Evolutionary conservation across 2,797 vertebrate species (phyloP), one percentile per base, ranked within the genome.

Genomic region (Rhadinocentrus ornatus): DNA sequence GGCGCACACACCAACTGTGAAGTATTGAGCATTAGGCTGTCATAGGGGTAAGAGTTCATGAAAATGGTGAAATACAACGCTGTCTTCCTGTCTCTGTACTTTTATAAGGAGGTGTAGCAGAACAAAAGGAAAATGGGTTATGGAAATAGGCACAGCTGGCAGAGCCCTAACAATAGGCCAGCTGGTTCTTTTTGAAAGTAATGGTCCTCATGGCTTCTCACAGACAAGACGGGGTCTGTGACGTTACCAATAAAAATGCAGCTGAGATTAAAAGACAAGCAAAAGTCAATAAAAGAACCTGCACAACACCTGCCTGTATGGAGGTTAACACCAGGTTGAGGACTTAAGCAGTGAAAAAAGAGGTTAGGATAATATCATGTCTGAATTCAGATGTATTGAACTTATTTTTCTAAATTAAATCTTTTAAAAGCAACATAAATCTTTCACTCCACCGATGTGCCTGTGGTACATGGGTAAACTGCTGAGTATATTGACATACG

Each of bases 71-170:
- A 91, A 88, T 87, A 91, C 82, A 92, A 84, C 85, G 85, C 80
- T 62, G 75, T 77, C 90, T 93, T 92, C 85, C 88, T 89, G 86
- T 78, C 83, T 87, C 84, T 71, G 73, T 77, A 79, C 87, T 90
- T 91, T 92, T 88, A 89, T 82, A 86, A 85, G 81, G 87, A 89
- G 83, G 83, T 90, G 85, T 84, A 85, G 78, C 63, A 74, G 87
- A 91, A 93, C 92, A 94, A 93, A 94, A 88, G 88, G 82, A 91
- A 90, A 94, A 91, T 62, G 85, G 91, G 86, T 92, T 91, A 92
- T 92, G 92, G 91, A 92, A 93, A 95, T 89, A 93, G 91, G 93
- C 89, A 89, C 93, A 94, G 92, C 92, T 93, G 93, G 90, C 81
- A 87, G 81, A 84, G 84, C 78, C 87, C 83, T 91, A 93, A 94